phyloP scores from a whole-genome alignment of 92 coral and sea anemone genomes.

The Umimayanthus kanabou region DNA sequence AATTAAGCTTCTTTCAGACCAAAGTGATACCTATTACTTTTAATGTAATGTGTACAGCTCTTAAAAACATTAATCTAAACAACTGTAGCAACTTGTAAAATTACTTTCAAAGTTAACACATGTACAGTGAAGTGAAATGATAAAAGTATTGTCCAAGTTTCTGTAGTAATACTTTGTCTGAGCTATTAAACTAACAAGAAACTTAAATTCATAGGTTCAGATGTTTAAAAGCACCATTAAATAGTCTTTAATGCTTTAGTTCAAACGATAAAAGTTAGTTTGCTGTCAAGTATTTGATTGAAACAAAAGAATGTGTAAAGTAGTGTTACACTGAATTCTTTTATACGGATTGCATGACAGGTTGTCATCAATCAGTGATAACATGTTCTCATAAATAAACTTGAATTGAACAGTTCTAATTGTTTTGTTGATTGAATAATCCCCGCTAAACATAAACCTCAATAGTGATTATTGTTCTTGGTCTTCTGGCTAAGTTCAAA shows the following conservation, averaged over 20 bases:
- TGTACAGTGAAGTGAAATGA: background rate
- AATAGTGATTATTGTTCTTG: background rate
- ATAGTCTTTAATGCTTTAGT: background rate
- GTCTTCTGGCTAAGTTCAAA: background rate
- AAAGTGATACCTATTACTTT: background rate
- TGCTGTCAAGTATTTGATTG: background rate
- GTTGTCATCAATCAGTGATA: background rate
- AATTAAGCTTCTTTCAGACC: background rate
- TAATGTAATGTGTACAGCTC: background rate
- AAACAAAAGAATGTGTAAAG: background rate
- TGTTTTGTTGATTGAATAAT: conserved; percentile 17
- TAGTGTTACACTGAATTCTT: background rate
- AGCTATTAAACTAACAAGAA: background rate
- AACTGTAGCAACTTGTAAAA: too few relatives aligned
- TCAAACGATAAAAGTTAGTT: background rate
- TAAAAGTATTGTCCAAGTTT: background rate
- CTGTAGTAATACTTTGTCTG: background rate
- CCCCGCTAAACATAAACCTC: background rate
- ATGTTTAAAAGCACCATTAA: background rate
- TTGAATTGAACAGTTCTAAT: background rate
- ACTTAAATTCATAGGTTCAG: background rate
- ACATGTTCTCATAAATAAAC: conserved; percentile 4
- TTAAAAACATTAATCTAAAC: background rate
- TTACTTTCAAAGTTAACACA: background rate
- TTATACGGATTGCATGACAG: background rate